A percentile compares a stretch with the other conserved stretches of the same genome.
phyloP scores from a whole-genome alignment of 2,888 invertebrate species.

The Cenopis cana region DNA sequence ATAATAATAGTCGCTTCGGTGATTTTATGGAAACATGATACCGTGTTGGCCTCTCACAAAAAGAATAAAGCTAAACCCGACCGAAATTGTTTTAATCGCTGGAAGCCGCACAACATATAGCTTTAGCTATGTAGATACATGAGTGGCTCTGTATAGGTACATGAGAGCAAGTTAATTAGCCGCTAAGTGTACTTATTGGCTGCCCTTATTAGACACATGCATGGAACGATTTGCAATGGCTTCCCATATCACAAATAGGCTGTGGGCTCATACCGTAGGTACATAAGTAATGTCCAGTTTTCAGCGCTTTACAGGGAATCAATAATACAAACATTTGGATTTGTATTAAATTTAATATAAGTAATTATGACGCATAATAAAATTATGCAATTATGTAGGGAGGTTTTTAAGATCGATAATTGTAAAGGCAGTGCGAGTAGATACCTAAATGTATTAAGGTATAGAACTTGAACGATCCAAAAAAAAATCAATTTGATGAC shows the following conservation, averaged over 20 bases:
- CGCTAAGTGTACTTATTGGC: conserved; percentile 24
- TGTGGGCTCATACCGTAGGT: background rate
- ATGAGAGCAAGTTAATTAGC: conserved; percentile 26
- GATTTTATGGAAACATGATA: conserved; percentile 84
- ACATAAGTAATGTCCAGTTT: background rate
- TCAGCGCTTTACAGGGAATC: background rate
- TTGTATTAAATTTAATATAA: background rate
- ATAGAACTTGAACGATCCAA: no score
- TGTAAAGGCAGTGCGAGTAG: no score
- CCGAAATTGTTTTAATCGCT: conserved; percentile 84
- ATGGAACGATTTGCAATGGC: conserved; percentile 5
- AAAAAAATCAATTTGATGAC: no score
- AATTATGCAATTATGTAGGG: background rate
- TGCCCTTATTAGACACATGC: conserved; percentile 5
- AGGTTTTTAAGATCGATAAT: no score
- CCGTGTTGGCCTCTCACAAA: conserved; percentile 81
- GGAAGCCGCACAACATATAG: conserved; percentile 65
- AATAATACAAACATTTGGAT: background rate
- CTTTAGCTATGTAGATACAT: conserved; percentile 9
- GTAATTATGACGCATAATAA: background rate
- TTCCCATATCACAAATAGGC: conserved; percentile 13
- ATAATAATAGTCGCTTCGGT: conserved; percentile 82
- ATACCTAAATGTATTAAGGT: background rate
- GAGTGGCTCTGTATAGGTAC: conserved; percentile 5
- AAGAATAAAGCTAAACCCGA: conserved; percentile 76